A percentile compares a stretch with the other conserved stretches of the same genome.
Evolutionary conservation across 2,888 invertebrate genomes (phyloP).

Genomic region (Spatulosminthurus flaviceps): DNA sequence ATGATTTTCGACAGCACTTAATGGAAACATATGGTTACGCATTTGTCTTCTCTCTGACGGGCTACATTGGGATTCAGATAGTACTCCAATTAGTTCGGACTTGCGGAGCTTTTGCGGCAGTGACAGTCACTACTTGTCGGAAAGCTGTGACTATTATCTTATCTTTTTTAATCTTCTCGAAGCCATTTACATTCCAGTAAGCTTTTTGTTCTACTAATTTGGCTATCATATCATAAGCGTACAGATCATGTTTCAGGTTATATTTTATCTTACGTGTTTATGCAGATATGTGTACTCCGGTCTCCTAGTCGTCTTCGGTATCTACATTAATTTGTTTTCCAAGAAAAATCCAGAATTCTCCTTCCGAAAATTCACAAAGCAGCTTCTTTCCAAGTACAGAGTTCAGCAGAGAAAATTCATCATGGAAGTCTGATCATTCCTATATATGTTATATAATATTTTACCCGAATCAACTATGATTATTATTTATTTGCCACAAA

Average conservation of each 20-base stretch:
- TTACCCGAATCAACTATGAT: too few species aligned
- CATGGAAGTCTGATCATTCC: not conserved
- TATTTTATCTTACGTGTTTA: too few species aligned
- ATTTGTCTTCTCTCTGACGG: conserved; percentile 84
- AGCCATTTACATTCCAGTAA: conserved; percentile 93
- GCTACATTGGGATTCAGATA: conserved; percentile 92
- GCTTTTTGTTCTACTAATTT: too few species aligned
- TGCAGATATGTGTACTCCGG: conserved; percentile 89
- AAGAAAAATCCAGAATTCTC: conserved; percentile 70
- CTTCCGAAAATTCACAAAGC: conserved; percentile 7
- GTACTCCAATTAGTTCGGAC: conserved; percentile 86
- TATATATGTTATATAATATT: too few species aligned
- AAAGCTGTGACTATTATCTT: conserved; percentile 92
- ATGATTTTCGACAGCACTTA: conserved; percentile 71
- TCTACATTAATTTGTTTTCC: conserved; percentile 92
- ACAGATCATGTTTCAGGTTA: not conserved
- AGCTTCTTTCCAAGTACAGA: conserved; percentile 15
- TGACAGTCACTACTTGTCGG: conserved; percentile 89
- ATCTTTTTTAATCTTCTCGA: conserved; percentile 92
- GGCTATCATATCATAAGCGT: too few species aligned
- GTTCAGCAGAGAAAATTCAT: not conserved
- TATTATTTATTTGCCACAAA: too few species aligned
- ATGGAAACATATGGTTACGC: conserved; percentile 84
- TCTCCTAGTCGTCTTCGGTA: conserved; percentile 84
- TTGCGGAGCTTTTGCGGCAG: conserved; percentile 90